Percentiles rank a stretch among this genome's conserved stretches.
phyloP scores from a whole-genome alignment of 2,113 vertebrate species.

The Ancistrus triradiatus region DNA sequence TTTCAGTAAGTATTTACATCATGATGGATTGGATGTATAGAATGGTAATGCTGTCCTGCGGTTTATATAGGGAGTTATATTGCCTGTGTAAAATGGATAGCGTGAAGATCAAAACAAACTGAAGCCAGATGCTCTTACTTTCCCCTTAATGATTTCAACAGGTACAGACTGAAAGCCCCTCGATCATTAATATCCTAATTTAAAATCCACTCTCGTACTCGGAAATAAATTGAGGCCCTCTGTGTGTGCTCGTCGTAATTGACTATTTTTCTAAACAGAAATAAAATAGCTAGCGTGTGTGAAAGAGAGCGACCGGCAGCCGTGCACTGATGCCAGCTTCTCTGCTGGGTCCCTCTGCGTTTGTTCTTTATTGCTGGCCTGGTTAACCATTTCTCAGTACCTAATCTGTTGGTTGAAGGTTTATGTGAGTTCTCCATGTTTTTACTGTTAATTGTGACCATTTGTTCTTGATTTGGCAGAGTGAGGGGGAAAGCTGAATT shows the following conservation, averaged over 20 bases:
- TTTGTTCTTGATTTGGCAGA: background rate
- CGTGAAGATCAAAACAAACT: background rate
- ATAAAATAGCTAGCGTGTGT: background rate
- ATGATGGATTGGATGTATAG: too few relatives aligned
- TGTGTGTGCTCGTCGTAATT: background rate
- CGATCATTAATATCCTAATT: background rate
- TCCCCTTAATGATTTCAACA: too few relatives aligned
- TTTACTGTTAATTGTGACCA: slow-evolving; percentile 19
- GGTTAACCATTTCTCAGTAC: background rate
- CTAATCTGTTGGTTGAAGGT: background rate
- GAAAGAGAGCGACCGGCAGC: background rate
- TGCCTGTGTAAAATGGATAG: background rate
- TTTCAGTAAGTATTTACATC: too few relatives aligned
- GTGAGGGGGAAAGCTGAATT: background rate
- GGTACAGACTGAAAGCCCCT: background rate
- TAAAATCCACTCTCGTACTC: background rate
- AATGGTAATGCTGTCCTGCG: too few relatives aligned
- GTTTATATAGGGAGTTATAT: too few relatives aligned
- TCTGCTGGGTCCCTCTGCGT: background rate
- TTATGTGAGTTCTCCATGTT: slow-evolving; percentile 19
- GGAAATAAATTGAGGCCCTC: background rate
- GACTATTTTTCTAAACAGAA: slow-evolving; percentile 1
- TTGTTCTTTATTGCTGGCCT: background rate
- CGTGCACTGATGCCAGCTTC: background rate
- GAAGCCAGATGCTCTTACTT: background rate